Evolutionary conservation across 1,140 invertebrate species (phyloP).

Genomic region (Dendroctonus valens): DNA sequence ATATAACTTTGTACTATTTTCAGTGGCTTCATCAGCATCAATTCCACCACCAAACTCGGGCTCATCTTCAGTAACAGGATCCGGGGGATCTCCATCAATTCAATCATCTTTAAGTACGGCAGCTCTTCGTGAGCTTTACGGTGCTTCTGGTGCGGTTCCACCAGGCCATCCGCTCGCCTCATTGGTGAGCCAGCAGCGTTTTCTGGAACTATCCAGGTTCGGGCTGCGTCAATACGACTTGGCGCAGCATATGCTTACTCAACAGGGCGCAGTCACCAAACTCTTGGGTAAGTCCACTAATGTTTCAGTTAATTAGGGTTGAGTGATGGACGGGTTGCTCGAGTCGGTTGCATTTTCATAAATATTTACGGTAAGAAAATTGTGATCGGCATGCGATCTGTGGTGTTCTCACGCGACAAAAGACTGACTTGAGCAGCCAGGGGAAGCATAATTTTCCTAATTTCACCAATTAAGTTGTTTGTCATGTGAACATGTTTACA

Average conservation of each 20-base stretch:
- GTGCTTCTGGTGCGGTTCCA: constrained; percentile 53
- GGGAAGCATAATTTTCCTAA: constrained; percentile 2
- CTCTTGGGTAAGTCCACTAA: constrained; percentile 68
- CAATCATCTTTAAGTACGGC: constrained; percentile 42
- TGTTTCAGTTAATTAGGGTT: no score
- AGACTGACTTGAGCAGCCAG: constrained; percentile 1
- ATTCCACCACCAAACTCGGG: constrained; percentile 37
- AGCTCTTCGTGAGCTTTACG: constrained; percentile 50
- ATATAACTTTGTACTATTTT: constrained; percentile 22
- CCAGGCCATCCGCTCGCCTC: constrained; percentile 64
- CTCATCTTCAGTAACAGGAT: constrained; percentile 28
- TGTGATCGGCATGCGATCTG: constrained; percentile 1
- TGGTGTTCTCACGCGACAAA: constrained; percentile 6
- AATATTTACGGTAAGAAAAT: background rate
- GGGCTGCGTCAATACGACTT: constrained; percentile 85
- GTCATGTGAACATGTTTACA: no score
- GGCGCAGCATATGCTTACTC: constrained; percentile 81
- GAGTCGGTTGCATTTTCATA: no score
- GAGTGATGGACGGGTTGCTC: no score
- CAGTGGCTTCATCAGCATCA: constrained; percentile 45
- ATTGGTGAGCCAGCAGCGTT: constrained; percentile 67
- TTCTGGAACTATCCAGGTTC: constrained; percentile 79
- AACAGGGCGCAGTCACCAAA: constrained; percentile 89
- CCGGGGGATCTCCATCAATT: constrained; percentile 37
- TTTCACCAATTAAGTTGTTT: background rate